These are phyloP conservation scores for Gopherus flavomarginatus DNA, from an alignment of 2,113 vertebrate species.

Conservation along the genomic window DNA sequence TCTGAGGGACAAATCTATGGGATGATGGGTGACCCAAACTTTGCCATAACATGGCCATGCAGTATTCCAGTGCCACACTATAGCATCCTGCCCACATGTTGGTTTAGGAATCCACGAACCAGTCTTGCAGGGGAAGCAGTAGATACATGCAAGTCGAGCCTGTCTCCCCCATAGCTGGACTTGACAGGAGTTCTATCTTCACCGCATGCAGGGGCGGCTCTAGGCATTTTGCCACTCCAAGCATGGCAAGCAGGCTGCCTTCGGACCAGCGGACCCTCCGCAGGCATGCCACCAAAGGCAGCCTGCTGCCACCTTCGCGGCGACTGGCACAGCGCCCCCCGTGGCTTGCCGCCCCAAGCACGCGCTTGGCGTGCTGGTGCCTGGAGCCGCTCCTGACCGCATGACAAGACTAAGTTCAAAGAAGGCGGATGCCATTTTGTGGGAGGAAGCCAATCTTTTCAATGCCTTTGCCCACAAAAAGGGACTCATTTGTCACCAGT, in stretches of 20 bases:
- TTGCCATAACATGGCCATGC: not conserved
- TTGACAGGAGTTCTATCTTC: not conserved
- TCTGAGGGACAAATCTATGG: not conserved
- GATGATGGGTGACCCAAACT: accelerated
- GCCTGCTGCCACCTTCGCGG: too few relatives aligned
- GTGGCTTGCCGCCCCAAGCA: too few relatives aligned
- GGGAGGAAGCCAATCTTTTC: not conserved
- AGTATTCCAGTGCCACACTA: accelerated
- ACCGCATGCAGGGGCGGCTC: not conserved
- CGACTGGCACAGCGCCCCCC: too few relatives aligned
- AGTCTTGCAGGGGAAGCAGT: not conserved
- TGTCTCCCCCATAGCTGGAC: not conserved
- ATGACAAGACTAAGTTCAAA: accelerated
- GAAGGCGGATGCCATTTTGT: accelerated
- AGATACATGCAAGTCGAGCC: not conserved
- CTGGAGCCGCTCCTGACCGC: too few relatives aligned
- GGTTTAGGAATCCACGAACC: accelerated
- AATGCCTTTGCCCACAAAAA: not conserved
- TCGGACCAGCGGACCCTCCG: too few relatives aligned
- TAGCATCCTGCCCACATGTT: accelerated
- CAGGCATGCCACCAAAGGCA: too few relatives aligned
- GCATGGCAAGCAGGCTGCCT: too few relatives aligned
- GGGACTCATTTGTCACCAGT: not conserved
- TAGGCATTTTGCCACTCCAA: too few relatives aligned
- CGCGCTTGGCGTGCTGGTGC: too few relatives aligned